Evolutionary conservation across 2,888 invertebrate species (phyloP).

Genomic region (Cylindroiulus punctatus): DNA sequence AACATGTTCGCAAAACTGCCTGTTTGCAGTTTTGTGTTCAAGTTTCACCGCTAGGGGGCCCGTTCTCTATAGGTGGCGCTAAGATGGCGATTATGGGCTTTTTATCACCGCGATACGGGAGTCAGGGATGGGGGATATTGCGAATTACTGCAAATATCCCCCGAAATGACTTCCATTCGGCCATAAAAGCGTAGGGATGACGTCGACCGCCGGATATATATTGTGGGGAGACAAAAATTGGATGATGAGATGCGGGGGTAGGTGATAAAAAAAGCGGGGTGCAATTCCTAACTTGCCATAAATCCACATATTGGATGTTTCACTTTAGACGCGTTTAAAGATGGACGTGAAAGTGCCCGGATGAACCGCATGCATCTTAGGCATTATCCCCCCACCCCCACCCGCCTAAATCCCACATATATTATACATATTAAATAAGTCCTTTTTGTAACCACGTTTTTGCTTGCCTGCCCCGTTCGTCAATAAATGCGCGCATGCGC

Average conservation of each 20-base stretch:
- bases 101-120: neutral
- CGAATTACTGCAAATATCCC: neutral
- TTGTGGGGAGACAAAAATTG: conserved; percentile 19
- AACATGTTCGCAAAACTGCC: too few species aligned
- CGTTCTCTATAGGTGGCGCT: neutral
- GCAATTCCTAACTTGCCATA: conserved; percentile 16
- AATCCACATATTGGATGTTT: conserved; percentile 42
- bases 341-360: neutral
- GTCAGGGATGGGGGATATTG: neutral
- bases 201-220: neutral
- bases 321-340: conserved; percentile 23
- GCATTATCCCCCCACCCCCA: neutral
- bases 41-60: neutral
- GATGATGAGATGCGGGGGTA: conserved; percentile 38
- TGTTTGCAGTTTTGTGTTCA: too few species aligned
- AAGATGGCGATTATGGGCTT: neutral
- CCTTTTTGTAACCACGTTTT: neutral
- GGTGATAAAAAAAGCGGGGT: conserved; percentile 16
- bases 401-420: neutral
- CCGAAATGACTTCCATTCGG: conserved; percentile 4
- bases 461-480: neutral
- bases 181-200: neutral
- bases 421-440: conserved; percentile 38
- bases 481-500: neutral
- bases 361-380: neutral